Evolutionary conservation across 2,888 invertebrate genomes (phyloP), one percentile per base, ranked within the genome.

Genomic region (Julus scandinavius): DNA sequence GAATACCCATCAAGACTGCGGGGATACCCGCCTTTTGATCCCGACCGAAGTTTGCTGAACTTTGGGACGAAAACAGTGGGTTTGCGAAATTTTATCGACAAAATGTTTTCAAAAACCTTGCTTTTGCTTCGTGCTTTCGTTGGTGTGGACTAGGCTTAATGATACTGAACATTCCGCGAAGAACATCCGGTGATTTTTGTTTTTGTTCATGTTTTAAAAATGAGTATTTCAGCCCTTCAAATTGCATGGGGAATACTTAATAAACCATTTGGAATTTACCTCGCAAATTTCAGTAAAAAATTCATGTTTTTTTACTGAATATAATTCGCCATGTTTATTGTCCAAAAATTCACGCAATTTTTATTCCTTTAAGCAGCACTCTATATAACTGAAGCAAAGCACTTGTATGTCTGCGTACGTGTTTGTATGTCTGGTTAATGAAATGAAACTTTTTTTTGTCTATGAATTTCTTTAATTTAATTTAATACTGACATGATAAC

Each of bases 351-450:
- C 54, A 54, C 54, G 63, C 63, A 20, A 63, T 1, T 63, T 63
- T 63, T 63, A 20, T 7, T 50, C 29, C 29, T 63, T 63, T 63
- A 63, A 63, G 63, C 63, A 7, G 63, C 63, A 63, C 63, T 63
- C 63, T 20, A 50, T 63, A 63, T 63, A 63, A 20, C 63, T 63
- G 63, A 63, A 63, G 63, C 63, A 63, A 63, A 63, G 63, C 63
- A 63, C 63, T 63, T 63, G 63, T 63, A 63, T 63, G 63, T 63
- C 63, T 63, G 63, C 63, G 63, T 63, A 63, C 63, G 63, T 63
- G 63, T 63, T 63, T 63, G 63, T 63, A 20, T 63, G 63, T 63
- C n/a, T 63, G 63, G 63, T 63, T 63, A 63, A 63, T 63, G 63
- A 63, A 63, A 63, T 63, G 6, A 20, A 4, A 20, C 4, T 63